A percentile compares a stretch with the other conserved stretches of the same genome.
Evolutionary conservation across 2,797 vertebrate species (phyloP).

Genomic region (Poecilia wingei): DNA sequence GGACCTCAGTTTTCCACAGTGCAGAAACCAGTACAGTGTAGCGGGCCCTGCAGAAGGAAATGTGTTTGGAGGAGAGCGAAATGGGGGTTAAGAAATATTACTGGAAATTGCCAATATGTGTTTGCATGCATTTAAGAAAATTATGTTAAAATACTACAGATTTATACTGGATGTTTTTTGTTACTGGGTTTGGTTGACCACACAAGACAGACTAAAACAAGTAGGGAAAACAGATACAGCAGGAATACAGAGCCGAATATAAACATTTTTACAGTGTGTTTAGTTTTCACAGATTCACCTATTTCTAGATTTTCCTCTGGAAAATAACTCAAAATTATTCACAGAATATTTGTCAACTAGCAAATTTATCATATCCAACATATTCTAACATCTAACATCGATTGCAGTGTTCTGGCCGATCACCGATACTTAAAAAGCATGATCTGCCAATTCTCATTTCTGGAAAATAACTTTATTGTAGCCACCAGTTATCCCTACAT

Average conservation of each 20-base stretch:
- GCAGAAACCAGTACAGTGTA: constrained; percentile 74
- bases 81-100: not conserved
- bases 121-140: not conserved
- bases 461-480: not conserved
- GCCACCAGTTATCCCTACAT: not conserved
- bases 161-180: not conserved
- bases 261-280: not conserved
- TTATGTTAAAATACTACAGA: not conserved
- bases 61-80: not conserved
- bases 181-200: not conserved
- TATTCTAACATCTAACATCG: no score
- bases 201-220: not conserved
- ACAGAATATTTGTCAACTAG: not conserved
- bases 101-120: not conserved
- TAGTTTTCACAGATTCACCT: not conserved
- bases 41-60: constrained; percentile 61
- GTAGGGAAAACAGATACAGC: not conserved
- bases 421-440: no score
- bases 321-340: not conserved
- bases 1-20: constrained; percentile 78
- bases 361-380: not conserved
- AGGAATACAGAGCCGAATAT: not conserved
- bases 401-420: no score
- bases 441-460: no score
- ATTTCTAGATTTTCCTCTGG: no score